Conservation (phyloP, 35 echinoderm and acorn worm species). For the Anneissia japonica region DNA sequence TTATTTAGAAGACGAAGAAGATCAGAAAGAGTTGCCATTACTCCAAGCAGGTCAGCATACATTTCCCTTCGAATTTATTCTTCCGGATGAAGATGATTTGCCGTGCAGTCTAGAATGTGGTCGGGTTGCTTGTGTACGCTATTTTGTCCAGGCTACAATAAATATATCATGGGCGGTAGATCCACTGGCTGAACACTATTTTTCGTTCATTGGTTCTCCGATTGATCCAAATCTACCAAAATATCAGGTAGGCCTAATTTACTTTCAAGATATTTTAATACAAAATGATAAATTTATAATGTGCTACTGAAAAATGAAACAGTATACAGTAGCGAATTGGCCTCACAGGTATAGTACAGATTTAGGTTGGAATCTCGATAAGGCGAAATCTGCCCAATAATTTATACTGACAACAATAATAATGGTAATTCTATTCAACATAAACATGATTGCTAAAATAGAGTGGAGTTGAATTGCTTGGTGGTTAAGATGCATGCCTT, state of each 20-base stretch:
- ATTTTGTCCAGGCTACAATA: conserved; percentile 85
- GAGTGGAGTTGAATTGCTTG: too few relatives aligned
- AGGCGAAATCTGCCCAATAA: too few relatives aligned
- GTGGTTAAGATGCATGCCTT: too few relatives aligned
- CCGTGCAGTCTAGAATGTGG: conserved; percentile 90
- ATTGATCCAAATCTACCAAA: conserved; percentile 77
- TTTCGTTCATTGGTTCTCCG: conserved; percentile 76
- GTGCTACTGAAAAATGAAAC: too few relatives aligned
- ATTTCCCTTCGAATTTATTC: conserved; percentile 77
- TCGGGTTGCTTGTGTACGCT: conserved; percentile 67
- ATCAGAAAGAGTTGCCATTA: conserved; percentile 81
- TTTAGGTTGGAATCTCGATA: too few relatives aligned
- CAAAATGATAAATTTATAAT: too few relatives aligned
- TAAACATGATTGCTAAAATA: too few relatives aligned
- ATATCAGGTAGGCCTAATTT: conserved; percentile 81
- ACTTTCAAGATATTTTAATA: too few relatives aligned
- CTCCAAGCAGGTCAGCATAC: conserved; percentile 67
- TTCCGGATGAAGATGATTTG: conserved; percentile 54
- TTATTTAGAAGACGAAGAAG: conserved; percentile 27
- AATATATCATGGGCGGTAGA: conserved; percentile 98
- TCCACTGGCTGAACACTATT: conserved; percentile 88
- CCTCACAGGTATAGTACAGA: too few relatives aligned
- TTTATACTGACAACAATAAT: too few relatives aligned
- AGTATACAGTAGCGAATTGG: too few relatives aligned
- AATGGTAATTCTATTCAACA: too few relatives aligned